phyloP scores from a whole-genome alignment of 2,113 vertebrate genomes.

The Grallaria varia region DNA sequence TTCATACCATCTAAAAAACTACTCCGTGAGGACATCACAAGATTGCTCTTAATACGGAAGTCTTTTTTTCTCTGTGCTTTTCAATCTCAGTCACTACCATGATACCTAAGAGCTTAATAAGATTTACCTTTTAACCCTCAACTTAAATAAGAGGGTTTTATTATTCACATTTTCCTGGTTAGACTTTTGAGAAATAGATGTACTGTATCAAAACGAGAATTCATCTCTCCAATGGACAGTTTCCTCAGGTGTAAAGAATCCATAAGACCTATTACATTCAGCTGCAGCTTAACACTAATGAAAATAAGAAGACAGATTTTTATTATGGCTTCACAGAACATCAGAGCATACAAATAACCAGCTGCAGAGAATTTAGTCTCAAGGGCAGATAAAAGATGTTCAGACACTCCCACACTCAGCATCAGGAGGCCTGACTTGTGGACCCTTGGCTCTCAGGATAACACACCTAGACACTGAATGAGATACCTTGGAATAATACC shows the following conservation, averaged over 20 bases:
- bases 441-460: background rate
- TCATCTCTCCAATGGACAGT: background rate
- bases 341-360: background rate
- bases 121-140: background rate
- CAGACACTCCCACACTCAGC: background rate
- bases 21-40: background rate
- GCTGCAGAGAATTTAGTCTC: background rate
- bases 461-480: background rate
- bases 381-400: background rate
- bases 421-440: background rate
- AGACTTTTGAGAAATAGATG: background rate
- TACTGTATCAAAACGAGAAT: background rate
- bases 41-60: background rate
- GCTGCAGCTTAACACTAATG: background rate
- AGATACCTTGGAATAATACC: background rate
- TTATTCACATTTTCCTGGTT: background rate
- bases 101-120: background rate
- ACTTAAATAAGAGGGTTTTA: background rate
- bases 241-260: background rate
- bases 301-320: background rate
- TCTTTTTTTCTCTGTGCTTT: background rate
- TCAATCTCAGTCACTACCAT: background rate
- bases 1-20: background rate
- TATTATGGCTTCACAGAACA: background rate
- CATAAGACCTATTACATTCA: background rate